A percentile compares a stretch with the other conserved stretches of the same genome.
These are phyloP conservation scores for Prionailurus viverrinus DNA, from an alignment of 2,113 vertebrate genomes.

Conservation along the genomic window DNA sequence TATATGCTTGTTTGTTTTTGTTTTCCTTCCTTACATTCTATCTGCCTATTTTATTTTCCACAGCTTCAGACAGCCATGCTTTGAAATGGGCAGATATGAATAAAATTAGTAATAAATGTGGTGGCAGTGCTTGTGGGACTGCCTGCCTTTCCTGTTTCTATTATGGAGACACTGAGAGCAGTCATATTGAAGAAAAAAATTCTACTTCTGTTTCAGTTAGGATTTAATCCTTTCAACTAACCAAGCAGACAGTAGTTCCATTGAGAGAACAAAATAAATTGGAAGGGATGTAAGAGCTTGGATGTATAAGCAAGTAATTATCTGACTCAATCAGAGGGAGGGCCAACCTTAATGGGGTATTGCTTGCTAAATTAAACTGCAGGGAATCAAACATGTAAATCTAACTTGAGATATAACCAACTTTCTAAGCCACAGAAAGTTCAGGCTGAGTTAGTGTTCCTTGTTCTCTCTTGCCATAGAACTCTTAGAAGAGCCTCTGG, in stretches of 20 bases:
- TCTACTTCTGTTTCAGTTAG: constrained; percentile 13
- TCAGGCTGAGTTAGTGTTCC: background rate
- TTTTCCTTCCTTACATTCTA: background rate
- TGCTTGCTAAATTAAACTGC: constrained; percentile 59
- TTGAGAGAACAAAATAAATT: constrained; percentile 61
- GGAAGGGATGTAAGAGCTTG: constrained; percentile 28
- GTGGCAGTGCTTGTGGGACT: background rate
- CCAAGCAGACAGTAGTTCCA: background rate
- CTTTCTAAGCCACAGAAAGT: constrained; percentile 46
- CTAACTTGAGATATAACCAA: constrained; percentile 59
- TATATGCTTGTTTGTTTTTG: background rate
- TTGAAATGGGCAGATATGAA: background rate
- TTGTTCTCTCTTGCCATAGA: background rate
- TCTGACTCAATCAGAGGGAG: constrained; percentile 47
- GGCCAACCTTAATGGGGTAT: background rate
- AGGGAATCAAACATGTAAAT: constrained; percentile 28
- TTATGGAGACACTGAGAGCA: background rate
- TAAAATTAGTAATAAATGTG: background rate
- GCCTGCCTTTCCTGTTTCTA: constrained; percentile 10
- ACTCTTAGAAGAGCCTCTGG: background rate
- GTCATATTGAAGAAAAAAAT: background rate
- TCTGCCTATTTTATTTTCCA: background rate
- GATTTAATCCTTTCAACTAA: constrained; percentile 28
- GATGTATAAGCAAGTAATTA: constrained; percentile 58
- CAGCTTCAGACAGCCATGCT: background rate